Percentiles rank a stretch among this genome's conserved stretches.
phyloP scores from a whole-genome alignment of 2,113 vertebrate genomes.

The Brachypodius melanocephalos region DNA sequence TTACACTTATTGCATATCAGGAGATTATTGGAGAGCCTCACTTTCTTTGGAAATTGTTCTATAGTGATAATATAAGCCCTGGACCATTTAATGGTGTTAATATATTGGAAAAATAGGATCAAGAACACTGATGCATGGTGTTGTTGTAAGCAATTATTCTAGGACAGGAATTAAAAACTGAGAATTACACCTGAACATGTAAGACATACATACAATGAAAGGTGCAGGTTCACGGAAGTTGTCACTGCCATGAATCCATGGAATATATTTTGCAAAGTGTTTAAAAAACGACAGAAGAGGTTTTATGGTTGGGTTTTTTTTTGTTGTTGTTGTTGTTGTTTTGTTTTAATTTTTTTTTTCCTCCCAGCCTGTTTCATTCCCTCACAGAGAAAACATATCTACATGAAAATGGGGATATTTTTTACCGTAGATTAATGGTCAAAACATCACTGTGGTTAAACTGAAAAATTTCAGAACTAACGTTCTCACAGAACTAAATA shows the following conservation, averaged over 20 bases:
- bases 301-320: rapidly evolving
- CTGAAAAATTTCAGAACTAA: not conserved
- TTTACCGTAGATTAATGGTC: not conserved
- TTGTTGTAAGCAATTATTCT: not conserved
- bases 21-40: not conserved
- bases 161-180: not conserved
- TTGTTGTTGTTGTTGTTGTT: too few relatives aligned
- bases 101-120: not conserved
- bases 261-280: not conserved
- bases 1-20: not conserved
- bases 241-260: not conserved
- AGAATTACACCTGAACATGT: not conserved
- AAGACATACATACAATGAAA: not conserved
- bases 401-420: not conserved
- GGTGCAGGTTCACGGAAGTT: not conserved
- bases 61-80: not conserved
- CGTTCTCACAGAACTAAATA: not conserved
- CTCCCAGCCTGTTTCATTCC: not conserved
- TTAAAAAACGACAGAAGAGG: not conserved
- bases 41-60: not conserved
- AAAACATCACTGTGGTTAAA: not conserved
- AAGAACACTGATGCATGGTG: not conserved
- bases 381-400: not conserved
- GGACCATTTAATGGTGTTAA: not conserved
- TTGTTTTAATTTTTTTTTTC: rapidly evolving